Conservation (phyloP, 2,113 vertebrate genomes). For the Engraulis encrasicolus region DNA sequence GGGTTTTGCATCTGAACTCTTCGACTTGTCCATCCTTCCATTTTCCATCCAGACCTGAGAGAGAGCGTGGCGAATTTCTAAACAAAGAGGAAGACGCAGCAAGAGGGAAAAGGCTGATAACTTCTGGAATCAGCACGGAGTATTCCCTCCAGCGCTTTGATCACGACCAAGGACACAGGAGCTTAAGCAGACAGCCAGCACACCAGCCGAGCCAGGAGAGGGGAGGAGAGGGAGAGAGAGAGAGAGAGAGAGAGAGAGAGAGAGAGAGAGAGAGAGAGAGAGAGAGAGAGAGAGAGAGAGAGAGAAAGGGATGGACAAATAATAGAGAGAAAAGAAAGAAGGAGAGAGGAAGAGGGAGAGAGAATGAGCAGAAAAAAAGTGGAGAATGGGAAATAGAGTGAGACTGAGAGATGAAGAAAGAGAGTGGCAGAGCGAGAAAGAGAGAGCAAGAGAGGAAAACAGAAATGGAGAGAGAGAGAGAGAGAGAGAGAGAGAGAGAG, state of each 20-base stretch:
- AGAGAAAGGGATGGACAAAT: neutral
- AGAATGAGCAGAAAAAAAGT: too few species aligned
- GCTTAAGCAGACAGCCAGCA: constrained; percentile 33
- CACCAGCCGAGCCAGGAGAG: neutral
- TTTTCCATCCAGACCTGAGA: neutral
- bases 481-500: neutral
- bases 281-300: constrained; percentile 1
- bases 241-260: neutral
- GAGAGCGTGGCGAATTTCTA: neutral
- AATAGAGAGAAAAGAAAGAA: neutral
- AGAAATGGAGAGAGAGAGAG: neutral
- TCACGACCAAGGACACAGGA: neutral
- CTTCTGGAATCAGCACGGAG: neutral
- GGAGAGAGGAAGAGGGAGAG: constrained; percentile 1
- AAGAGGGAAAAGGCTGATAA: constrained; percentile 19
- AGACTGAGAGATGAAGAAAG: neutral
- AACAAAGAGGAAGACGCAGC: neutral
- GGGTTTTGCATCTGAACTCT: too few species aligned
- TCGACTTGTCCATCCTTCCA: too few species aligned
- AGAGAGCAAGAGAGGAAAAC: neutral
- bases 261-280: neutral
- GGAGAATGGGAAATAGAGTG: neutral
- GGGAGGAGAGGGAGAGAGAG: neutral
- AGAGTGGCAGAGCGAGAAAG: neutral
- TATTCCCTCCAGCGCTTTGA: constrained; percentile 11